These are phyloP conservation scores for Helobdella robusta DNA, from an alignment of 2,888 invertebrate species.

Conservation along the genomic window DNA sequence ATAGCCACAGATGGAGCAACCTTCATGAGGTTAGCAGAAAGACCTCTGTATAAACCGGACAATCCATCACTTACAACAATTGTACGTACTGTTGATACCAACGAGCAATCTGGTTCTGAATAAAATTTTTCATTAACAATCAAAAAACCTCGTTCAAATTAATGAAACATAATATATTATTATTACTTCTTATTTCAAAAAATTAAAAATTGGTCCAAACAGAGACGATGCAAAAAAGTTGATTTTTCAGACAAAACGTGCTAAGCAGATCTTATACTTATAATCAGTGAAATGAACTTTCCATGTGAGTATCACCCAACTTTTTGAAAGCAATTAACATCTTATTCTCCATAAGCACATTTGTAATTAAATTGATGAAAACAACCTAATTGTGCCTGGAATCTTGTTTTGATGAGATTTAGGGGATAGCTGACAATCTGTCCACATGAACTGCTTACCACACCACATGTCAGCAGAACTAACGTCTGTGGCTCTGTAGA, in stretches of 20 bases:
- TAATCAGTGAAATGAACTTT: no score
- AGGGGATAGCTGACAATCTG: slow-evolving; percentile 40
- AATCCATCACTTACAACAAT: slow-evolving; percentile 10
- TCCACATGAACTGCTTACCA: slow-evolving; percentile 38
- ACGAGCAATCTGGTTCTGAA: neutral
- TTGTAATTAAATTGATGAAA: no score
- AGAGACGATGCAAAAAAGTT: no score
- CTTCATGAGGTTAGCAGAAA: slow-evolving; percentile 16
- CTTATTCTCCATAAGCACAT: neutral
- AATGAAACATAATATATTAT: neutral
- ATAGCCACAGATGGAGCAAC: slow-evolving; percentile 17
- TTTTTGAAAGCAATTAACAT: neutral
- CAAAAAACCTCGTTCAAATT: neutral
- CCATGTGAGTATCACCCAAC: no score
- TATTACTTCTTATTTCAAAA: no score
- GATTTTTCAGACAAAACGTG: no score
- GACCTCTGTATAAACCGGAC: slow-evolving; percentile 17
- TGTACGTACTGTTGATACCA: neutral
- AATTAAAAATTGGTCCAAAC: no score
- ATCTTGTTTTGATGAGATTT: slow-evolving; percentile 37
- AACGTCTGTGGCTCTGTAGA: slow-evolving; percentile 36
- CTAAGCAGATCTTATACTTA: no score
- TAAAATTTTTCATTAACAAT: neutral
- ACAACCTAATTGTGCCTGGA: slow-evolving; percentile 36
- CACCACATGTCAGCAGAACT: slow-evolving; percentile 37